These are phyloP conservation scores for Esperia sulphurella DNA, from an alignment of 2,888 invertebrate species.

Conservation along the genomic window DNA sequence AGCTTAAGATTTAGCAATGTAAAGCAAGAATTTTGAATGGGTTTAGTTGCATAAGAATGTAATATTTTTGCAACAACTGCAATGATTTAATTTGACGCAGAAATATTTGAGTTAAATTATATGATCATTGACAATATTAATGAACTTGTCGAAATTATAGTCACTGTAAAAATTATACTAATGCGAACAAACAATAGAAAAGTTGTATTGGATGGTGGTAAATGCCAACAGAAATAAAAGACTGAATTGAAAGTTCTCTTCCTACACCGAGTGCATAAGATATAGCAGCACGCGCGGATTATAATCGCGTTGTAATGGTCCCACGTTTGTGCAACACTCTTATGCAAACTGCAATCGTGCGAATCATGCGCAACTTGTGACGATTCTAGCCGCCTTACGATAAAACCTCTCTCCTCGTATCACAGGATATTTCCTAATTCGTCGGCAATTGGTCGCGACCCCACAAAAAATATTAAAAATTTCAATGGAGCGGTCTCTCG, in stretches of 20 bases:
- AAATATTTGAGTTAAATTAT: neutral
- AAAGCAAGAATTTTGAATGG: neutral
- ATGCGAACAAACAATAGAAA: neutral
- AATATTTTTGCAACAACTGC: neutral
- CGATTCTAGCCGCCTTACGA: slow-evolving; percentile 6
- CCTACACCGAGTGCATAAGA: slow-evolving; percentile 52
- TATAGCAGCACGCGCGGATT: slow-evolving; percentile 64
- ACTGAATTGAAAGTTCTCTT: slow-evolving; percentile 52
- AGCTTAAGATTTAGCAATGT: neutral
- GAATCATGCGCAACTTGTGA: slow-evolving; percentile 54
- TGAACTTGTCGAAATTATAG: too few species aligned
- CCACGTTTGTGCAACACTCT: slow-evolving; percentile 63
- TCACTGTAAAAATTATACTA: too few species aligned
- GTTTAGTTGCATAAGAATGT: neutral
- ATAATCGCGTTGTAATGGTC: slow-evolving; percentile 59
- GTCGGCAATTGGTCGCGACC: neutral
- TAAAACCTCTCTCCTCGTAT: neutral
- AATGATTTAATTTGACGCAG: neutral
- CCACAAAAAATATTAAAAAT: neutral
- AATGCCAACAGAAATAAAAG: slow-evolving; percentile 50
- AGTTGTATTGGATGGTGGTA: neutral
- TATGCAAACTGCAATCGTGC: slow-evolving; percentile 70
- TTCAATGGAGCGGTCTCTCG: neutral
- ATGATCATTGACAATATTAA: too few species aligned
- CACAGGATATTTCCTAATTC: slow-evolving; percentile 1